These are phyloP conservation scores for Caloenas nicobarica DNA, from an alignment of 2,113 vertebrate species.

Conservation along the genomic window DNA sequence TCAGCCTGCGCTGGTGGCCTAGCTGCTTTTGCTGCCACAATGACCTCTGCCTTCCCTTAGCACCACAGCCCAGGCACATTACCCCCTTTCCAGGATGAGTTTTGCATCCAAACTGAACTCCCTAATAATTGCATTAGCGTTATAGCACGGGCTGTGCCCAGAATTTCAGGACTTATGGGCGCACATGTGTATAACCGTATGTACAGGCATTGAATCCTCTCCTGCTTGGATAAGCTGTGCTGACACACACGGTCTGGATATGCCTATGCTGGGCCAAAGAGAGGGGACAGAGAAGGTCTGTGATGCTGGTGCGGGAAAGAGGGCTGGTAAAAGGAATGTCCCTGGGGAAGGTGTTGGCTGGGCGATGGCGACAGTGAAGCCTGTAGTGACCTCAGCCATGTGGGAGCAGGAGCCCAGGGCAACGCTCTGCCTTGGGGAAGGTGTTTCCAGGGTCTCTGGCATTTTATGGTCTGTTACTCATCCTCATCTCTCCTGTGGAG, in stretches of 20 bases:
- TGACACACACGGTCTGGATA: accelerated
- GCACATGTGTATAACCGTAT: accelerated
- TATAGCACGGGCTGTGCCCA: neutral
- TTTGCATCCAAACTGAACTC: neutral
- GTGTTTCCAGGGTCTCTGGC: neutral
- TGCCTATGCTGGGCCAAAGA: neutral
- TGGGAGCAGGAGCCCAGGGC: too few species aligned
- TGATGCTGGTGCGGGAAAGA: too few species aligned
- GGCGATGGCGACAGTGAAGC: too few species aligned
- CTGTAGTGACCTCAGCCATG: too few species aligned
- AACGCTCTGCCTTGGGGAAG: neutral
- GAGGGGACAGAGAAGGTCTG: too few species aligned
- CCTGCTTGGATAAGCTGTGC: too few species aligned
- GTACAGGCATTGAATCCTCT: too few species aligned
- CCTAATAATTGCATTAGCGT: accelerated
- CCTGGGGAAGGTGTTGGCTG: too few species aligned
- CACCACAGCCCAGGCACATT: accelerated
- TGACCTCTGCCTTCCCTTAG: neutral
- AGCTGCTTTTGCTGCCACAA: neutral
- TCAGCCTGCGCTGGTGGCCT: neutral
- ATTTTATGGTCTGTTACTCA: neutral
- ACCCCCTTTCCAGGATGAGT: neutral
- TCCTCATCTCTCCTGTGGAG: neutral
- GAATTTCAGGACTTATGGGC: accelerated
- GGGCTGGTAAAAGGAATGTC: too few species aligned